Evolutionary conservation across 2,888 invertebrate genomes (phyloP).

Genomic region (Drosophila mayaguana): DNA sequence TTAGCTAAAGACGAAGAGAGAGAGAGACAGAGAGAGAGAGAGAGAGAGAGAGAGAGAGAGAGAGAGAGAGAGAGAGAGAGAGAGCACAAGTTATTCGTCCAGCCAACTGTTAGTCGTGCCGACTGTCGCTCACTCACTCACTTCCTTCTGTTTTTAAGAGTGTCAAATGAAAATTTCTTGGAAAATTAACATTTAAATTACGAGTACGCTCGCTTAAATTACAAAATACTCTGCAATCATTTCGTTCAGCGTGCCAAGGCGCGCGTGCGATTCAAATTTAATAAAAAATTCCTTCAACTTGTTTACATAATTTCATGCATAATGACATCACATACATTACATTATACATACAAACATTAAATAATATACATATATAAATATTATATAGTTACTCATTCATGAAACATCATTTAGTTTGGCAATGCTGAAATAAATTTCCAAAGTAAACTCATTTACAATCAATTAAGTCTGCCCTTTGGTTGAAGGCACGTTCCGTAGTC

Average conservation of each 20-base stretch:
- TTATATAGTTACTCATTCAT: slow-evolving; percentile 21
- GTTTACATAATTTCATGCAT: slow-evolving; percentile 23
- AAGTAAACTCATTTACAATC: slow-evolving; percentile 55
- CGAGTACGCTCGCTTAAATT: slow-evolving; percentile 15
- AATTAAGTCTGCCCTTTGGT: slow-evolving; percentile 60
- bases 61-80: background rate
- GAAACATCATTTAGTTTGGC: slow-evolving; percentile 54
- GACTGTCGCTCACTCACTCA: background rate
- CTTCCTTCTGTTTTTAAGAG: background rate
- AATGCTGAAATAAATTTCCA: slow-evolving; percentile 30
- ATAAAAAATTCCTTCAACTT: slow-evolving; percentile 22
- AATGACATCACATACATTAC: slow-evolving; percentile 12
- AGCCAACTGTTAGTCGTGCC: background rate
- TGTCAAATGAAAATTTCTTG: slow-evolving; percentile 48
- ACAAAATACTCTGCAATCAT: slow-evolving; percentile 29
- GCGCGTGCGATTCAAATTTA: slow-evolving; percentile 20
- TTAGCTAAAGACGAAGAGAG: background rate
- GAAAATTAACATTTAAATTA: slow-evolving; percentile 53
- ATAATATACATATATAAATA: background rate
- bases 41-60: background rate
- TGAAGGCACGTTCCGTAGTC: slow-evolving; percentile 14
- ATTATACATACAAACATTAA: background rate
- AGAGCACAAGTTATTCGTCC: background rate
- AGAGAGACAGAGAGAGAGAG: background rate
- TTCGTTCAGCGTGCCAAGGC: slow-evolving; percentile 16